A percentile compares a stretch with the other conserved stretches of the same genome.
These are phyloP conservation scores for Hoplias malabaricus DNA, from an alignment of 2,113 vertebrate genomes.

Conservation along the genomic window DNA sequence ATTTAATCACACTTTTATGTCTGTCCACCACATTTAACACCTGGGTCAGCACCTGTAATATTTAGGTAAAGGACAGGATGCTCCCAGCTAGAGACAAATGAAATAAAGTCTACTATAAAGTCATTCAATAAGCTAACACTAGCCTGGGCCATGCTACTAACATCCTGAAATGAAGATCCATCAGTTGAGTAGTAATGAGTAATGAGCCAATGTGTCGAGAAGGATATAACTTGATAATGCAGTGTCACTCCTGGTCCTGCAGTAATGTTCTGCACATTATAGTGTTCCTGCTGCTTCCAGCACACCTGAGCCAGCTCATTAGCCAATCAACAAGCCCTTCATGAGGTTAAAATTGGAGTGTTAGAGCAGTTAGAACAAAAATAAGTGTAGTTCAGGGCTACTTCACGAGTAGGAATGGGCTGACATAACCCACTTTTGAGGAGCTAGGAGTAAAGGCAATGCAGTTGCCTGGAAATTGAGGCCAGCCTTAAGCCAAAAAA, in stretches of 20 bases:
- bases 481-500: slow-evolving; percentile 3
- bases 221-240: not conserved
- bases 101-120: not conserved
- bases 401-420: not conserved
- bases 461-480: not conserved
- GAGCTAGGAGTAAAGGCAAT: not conserved
- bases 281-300: not conserved
- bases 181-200: not conserved
- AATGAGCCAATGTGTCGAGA: not conserved
- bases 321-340: not conserved
- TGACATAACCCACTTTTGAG: not conserved
- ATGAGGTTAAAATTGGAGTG: not conserved
- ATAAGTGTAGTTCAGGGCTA: not conserved
- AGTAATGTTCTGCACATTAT: not conserved
- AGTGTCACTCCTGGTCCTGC: not conserved
- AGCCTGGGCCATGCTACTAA: not conserved
- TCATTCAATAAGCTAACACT: not conserved
- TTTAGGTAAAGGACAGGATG: not conserved
- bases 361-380: not conserved
- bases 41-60: not conserved
- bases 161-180: not conserved
- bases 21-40: not conserved
- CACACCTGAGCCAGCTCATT: not conserved
- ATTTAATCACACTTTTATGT: not conserved
- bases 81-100: not conserved